phyloP scores from a whole-genome alignment of 37 sponge, comb jelly and placozoan species.

The Spongilla lacustris region DNA sequence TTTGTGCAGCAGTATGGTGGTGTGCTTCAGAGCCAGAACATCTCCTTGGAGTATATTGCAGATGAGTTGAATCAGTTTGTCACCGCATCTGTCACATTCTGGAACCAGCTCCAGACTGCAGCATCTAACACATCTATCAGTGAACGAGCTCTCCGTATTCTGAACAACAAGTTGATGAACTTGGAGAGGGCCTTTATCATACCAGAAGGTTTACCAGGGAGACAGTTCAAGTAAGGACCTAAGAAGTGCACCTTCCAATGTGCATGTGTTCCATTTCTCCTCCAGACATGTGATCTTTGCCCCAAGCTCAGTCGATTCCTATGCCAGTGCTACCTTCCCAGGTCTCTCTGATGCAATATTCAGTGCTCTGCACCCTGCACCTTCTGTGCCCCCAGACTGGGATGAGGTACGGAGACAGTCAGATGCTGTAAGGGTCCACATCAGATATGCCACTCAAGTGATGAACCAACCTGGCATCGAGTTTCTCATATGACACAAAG shows the following conservation, averaged over 20 bases:
- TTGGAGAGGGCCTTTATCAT: slow-evolving; percentile 90
- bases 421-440: slow-evolving; percentile 57
- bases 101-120: no score
- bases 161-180: slow-evolving; percentile 82
- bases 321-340: slow-evolving; percentile 84
- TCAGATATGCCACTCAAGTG: slow-evolving; percentile 70
- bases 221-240: slow-evolving; percentile 67
- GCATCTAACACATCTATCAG: no score
- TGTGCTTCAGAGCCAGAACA: slow-evolving; percentile 13
- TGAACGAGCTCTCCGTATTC: slow-evolving; percentile 42
- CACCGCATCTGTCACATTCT: no score
- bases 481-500: background rate
- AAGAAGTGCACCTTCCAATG: no score
- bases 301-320: slow-evolving; percentile 78
- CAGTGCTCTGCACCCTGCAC: slow-evolving; percentile 13
- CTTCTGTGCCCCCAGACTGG: slow-evolving; percentile 46
- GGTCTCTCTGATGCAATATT: slow-evolving; percentile 84
- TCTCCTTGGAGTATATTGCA: slow-evolving; percentile 6
- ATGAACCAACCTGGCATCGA: slow-evolving; percentile 47
- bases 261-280: no score
- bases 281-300: slow-evolving; percentile 91
- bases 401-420: slow-evolving; percentile 57
- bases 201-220: slow-evolving; percentile 84
- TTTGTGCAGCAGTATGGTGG: slow-evolving; percentile 22
- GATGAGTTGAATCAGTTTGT: no score